Conservation (phyloP, 2,797 vertebrate species). For the Pseudochromis fuscus region DNA sequence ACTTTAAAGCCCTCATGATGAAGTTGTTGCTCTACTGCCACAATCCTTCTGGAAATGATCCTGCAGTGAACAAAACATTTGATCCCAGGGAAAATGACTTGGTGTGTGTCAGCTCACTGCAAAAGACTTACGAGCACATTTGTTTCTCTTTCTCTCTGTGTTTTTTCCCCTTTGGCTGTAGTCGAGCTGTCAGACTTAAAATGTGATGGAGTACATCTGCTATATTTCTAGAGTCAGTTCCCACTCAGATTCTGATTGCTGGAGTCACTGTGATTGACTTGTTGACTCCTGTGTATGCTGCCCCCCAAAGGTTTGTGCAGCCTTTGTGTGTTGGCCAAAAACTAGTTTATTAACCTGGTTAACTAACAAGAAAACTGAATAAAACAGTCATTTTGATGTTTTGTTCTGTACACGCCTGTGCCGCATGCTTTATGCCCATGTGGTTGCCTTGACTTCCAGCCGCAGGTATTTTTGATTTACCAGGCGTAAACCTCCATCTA, state of each 20-base stretch:
- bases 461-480: not conserved
- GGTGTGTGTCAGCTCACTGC: not conserved
- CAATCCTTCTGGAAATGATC: conserved; percentile 8
- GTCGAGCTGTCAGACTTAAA: conserved; percentile 31
- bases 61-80: conserved; percentile 12
- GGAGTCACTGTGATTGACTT: conserved; percentile 15
- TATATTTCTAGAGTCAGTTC: conserved; percentile 2
- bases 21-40: not conserved
- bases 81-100: not conserved
- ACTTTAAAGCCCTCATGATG: not conserved
- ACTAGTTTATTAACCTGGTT: not conserved
- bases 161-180: not conserved
- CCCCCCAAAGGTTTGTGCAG: not conserved
- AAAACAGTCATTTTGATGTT: no score
- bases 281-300: not conserved
- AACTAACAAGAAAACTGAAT: no score
- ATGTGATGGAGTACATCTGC: conserved; percentile 25
- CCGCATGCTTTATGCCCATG: not conserved
- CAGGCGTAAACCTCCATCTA: not conserved
- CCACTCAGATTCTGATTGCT: conserved; percentile 10
- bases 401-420: no score
- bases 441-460: not conserved
- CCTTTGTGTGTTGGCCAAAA: not conserved
- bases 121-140: conserved; percentile 21
- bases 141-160: conserved; percentile 17